Conservation (phyloP, 2,888 invertebrate species). For the Spodoptera exigua region DNA sequence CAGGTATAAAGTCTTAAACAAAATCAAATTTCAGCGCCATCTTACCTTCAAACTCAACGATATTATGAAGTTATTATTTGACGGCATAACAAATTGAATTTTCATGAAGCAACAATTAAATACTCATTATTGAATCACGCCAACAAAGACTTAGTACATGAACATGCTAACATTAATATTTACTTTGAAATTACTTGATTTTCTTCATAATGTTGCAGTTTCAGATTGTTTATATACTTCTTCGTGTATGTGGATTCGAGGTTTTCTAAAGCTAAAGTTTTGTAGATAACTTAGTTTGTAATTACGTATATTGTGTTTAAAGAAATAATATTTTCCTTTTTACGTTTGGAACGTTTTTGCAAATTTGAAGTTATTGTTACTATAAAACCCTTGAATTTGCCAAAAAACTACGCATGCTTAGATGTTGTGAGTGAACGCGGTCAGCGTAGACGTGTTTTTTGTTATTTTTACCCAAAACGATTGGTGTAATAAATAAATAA, state of each 20-base stretch:
- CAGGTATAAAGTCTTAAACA: constrained; percentile 11
- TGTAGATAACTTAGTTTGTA: no score
- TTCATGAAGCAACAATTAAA: constrained; percentile 76
- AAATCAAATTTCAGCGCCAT: constrained; percentile 40
- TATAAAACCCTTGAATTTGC: no score
- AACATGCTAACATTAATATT: constrained; percentile 63
- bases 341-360: no score
- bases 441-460: no score
- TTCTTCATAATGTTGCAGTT: constrained; percentile 35
- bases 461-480: no score
- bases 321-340: no score
- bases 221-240: constrained; percentile 21
- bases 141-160: constrained; percentile 63
- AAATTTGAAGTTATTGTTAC: no score
- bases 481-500: no score
- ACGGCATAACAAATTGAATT: constrained; percentile 72
- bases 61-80: constrained; percentile 68
- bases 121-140: constrained; percentile 74
- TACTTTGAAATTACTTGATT: constrained; percentile 45
- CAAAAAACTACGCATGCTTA: no score
- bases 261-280: neutral
- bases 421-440: no score
- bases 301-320: no score
- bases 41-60: constrained; percentile 15
- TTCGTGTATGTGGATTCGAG: neutral